Conservation (phyloP, 2,113 vertebrate species). For the Perca flavescens region DNA sequence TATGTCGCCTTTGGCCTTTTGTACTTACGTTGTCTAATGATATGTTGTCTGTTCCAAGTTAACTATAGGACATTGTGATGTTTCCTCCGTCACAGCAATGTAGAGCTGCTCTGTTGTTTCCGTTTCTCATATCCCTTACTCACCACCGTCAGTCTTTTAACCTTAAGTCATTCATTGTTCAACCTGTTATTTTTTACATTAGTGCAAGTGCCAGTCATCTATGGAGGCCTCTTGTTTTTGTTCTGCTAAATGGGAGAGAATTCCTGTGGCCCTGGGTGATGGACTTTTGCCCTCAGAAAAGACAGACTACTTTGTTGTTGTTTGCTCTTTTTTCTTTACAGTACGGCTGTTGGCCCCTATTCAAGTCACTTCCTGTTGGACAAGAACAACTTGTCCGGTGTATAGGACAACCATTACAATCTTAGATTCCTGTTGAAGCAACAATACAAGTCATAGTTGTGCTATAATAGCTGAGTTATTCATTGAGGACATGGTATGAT, state of each 20-base stretch:
- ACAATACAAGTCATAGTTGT: neutral
- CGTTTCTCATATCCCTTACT: constrained; percentile 57
- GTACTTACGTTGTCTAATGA: constrained; percentile 26
- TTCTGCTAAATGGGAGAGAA: constrained; percentile 56
- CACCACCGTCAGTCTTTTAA: constrained; percentile 32
- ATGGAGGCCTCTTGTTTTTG: constrained; percentile 55
- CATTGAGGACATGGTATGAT: neutral
- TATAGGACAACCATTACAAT: neutral
- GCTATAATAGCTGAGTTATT: neutral
- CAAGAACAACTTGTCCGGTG: constrained; percentile 39
- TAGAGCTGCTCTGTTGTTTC: constrained; percentile 52
- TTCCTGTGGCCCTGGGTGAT: constrained; percentile 57
- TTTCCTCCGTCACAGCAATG: constrained; percentile 44
- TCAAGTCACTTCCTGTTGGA: constrained; percentile 30
- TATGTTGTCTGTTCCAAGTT: constrained; percentile 7
- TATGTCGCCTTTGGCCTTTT: constrained; percentile 52
- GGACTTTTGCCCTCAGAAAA: constrained; percentile 51
- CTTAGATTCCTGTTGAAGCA: neutral
- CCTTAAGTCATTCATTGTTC: constrained; percentile 73
- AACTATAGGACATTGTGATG: constrained; percentile 31
- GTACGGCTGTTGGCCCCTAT: neutral
- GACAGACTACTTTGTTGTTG: constrained; percentile 20
- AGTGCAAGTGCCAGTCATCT: constrained; percentile 49
- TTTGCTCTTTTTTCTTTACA: constrained; percentile 33
- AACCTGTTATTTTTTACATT: constrained; percentile 65